phyloP scores from a whole-genome alignment of 2,113 vertebrate species.

The Oncorhynchus tshawytscha region DNA sequence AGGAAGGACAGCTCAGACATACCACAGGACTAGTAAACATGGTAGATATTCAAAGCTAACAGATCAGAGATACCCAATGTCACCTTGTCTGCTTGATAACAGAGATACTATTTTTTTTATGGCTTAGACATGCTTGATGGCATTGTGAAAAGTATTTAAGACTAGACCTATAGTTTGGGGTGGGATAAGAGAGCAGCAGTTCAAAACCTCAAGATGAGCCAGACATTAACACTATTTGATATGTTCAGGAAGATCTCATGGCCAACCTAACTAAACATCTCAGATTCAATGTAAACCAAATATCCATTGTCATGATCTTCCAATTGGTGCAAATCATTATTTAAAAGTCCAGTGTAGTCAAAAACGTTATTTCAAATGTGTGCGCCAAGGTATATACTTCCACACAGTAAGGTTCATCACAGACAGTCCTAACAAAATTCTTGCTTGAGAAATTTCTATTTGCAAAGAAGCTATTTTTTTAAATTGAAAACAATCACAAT shows the following conservation, averaged over 20 bases:
- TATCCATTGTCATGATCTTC: background rate
- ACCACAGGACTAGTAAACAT: background rate
- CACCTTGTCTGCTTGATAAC: background rate
- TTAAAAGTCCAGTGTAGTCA: background rate
- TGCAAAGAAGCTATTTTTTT: no score
- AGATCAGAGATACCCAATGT: background rate
- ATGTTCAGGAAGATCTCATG: background rate
- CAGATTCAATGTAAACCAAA: constrained; percentile 1
- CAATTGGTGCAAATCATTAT: background rate
- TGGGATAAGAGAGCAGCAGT: no score
- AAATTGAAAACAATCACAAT: no score
- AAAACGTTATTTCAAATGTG: no score
- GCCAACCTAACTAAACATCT: constrained; percentile 8
- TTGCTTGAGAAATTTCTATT: no score
- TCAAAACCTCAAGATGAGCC: background rate
- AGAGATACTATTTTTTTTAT: no score
- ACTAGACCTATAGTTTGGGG: background rate
- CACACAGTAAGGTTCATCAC: no score
- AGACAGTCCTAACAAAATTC: no score
- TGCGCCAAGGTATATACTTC: no score
- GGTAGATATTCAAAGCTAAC: background rate
- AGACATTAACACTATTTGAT: constrained; percentile 12
- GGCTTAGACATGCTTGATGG: background rate
- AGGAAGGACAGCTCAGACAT: background rate
- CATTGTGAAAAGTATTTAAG: background rate